Evolutionary conservation across 2,797 vertebrate genomes (phyloP).

Genomic region (Mus spretus): DNA sequence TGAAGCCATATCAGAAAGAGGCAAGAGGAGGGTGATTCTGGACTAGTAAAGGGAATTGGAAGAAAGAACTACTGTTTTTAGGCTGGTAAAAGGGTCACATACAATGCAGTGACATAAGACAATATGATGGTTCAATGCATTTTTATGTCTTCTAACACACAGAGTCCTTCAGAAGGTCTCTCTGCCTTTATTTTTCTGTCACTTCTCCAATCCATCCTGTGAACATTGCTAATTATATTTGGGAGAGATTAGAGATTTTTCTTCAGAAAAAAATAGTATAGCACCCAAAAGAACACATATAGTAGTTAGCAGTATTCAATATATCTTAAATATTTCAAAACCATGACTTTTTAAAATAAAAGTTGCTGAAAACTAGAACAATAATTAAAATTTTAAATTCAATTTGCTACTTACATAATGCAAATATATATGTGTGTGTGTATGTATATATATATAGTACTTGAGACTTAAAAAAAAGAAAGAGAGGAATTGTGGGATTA

Average conservation of each 20-base stretch:
- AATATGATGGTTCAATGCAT: background rate
- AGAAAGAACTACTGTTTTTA: background rate
- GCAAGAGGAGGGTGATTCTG: background rate
- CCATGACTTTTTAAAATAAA: background rate
- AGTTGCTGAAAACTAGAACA: background rate
- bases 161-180: background rate
- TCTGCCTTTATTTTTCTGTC: background rate
- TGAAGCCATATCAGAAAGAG: too few relatives aligned
- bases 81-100: background rate
- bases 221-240: background rate
- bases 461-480: background rate
- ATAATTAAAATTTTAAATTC: background rate
- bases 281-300: background rate
- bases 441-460: background rate
- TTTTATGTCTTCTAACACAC: background rate
- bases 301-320: background rate
- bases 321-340: constrained; percentile 1
- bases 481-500: background rate
- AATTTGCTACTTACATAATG: background rate
- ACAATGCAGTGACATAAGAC: background rate
- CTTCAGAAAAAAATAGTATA: background rate
- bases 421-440: background rate
- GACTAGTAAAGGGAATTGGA: background rate
- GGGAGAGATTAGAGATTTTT: background rate
- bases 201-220: background rate